Evolutionary conservation across 92 coral and sea anemone genomes (phyloP), one percentile per base, ranked within the genome.

Genomic region (Paragorgia papillata): DNA sequence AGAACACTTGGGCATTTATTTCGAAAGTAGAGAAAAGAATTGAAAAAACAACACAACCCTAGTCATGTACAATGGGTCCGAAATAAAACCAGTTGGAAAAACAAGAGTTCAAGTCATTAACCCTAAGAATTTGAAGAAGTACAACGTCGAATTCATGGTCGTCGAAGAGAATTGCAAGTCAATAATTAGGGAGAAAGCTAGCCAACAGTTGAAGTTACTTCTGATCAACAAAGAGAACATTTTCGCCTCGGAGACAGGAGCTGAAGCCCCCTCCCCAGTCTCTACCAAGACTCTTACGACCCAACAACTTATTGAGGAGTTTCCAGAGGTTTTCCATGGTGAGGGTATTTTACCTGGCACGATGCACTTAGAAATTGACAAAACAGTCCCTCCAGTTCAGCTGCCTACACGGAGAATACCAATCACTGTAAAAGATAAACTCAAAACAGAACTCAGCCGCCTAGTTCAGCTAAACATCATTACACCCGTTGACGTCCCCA

Each of bases 201-300:
- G 80, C 44, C 80, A 21, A 3, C 86, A 81, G 48, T 67, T 81
- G 80, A 37, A 81, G 24, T 78, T 81, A 63, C 24, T 86, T 30
- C 69, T 66, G 12, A 73, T 75, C 26, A 68, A 60, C 59, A 60
- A 22, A 46, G 41, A 81, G 84, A 81, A 86, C 84, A 86, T 86
- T 53, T 13, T 69, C 26, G 56, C 83, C 4, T 40, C 14, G 9
- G 20, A 40, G 17, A 0, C 74, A 20, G 1, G 4, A 66, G 1
- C 1, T 22, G 57, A 21, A 1, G 17, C 57, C 21, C 0, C 19
- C 26, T 9, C 74, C n/a, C 43, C 57, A 66, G 34, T 9, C 74
- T 2, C 32, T 69, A 1, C 46, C 75, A 13, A 21, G n/a, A 28
- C 69, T 20, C 4, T 30, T 17, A 37, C 65, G 54, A 0, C 15